Base-by-base conservation (phyloP, 2,113 vertebrate species). In the Myiopsitta monachus region DNA sequence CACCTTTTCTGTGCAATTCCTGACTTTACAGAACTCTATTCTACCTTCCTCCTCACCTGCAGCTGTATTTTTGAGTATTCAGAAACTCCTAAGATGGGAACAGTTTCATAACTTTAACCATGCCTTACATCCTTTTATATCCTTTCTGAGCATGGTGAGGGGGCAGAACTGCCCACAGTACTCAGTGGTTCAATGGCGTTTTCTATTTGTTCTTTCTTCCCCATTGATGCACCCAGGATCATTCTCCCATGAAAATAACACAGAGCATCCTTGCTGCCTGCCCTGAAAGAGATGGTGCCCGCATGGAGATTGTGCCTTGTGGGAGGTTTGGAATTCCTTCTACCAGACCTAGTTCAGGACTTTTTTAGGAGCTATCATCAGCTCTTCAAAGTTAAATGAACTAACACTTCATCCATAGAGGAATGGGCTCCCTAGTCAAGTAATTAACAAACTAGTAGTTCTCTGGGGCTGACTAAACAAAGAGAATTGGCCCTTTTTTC, bases 131-230 rank as follows among this genome's bases (percentile, higher is more conserved):
- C 33, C 5, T 51, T 89, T 80, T 78, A 33, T 30, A 27, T 14
- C 41, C 21, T 57, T 84, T 57, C 55, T 79, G 38, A 90, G 51
- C 12, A 68, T 26, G 22, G 2, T 19, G 43, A 88, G 62, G 31
- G 67, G 43, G 28, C 31, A 92, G 55, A 90, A 63, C 38, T 85
- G 55, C 38, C 31, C 61, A 41, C 14, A 26, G 10, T 54, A 33
- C 49, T 78, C 31, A 41, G 49, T 64, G 33, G 24, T 84, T 33
- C 78, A 87, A 28, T 49, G 36, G 26, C 1, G 8, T 78, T 82
- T 90, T 85, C 62, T 79, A 10, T 49, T 87, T 87, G 18, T 52
- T 90, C 21, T 68, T 87, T 64, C 24, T 87, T 70, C 36, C 89
- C 55, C 21, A 30, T 17, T 30, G 15, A 82, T 66, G 62, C 74